These are phyloP conservation scores for Pachliopta kotzebuea DNA, from an alignment of 2,888 invertebrate species.

Conservation along the genomic window DNA sequence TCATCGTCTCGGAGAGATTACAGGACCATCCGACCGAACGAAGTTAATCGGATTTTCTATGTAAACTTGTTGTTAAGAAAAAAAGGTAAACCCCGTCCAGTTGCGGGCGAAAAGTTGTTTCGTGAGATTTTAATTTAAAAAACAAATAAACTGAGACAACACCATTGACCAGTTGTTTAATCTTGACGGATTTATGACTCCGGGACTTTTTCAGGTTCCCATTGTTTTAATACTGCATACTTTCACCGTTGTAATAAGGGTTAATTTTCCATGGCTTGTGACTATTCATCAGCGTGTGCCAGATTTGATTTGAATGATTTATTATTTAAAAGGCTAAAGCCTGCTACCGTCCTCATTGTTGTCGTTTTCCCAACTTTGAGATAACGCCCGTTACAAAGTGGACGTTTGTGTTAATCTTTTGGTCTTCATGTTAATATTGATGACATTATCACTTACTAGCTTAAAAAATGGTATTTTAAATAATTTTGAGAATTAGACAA, in stretches of 20 bases:
- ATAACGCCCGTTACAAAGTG: slow-evolving; percentile 34
- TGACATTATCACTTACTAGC: background rate
- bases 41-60: slow-evolving; percentile 69
- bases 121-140: slow-evolving; percentile 36
- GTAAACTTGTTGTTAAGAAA: slow-evolving; percentile 60
- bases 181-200: slow-evolving; percentile 54
- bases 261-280: slow-evolving; percentile 32
- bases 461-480: background rate
- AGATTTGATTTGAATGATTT: slow-evolving; percentile 42
- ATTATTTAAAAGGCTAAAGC: slow-evolving; percentile 35
- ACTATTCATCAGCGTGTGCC: slow-evolving; percentile 31
- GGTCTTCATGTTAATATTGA: slow-evolving; percentile 3
- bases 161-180: slow-evolving; percentile 46
- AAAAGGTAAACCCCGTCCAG: slow-evolving; percentile 56
- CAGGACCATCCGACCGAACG: slow-evolving; percentile 49
- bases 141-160: slow-evolving; percentile 37
- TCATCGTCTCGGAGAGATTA: slow-evolving; percentile 52
- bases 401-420: slow-evolving; percentile 35
- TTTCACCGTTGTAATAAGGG: slow-evolving; percentile 31
- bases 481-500: background rate
- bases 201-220: slow-evolving; percentile 39
- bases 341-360: slow-evolving; percentile 42
- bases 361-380: slow-evolving; percentile 34
- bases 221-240: slow-evolving; percentile 31
- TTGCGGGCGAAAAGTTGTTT: slow-evolving; percentile 39